Percentiles rank a stretch among this genome's conserved stretches.
Evolutionary conservation across 2,113 vertebrate genomes (phyloP).

Genomic region (Colius striatus): DNA sequence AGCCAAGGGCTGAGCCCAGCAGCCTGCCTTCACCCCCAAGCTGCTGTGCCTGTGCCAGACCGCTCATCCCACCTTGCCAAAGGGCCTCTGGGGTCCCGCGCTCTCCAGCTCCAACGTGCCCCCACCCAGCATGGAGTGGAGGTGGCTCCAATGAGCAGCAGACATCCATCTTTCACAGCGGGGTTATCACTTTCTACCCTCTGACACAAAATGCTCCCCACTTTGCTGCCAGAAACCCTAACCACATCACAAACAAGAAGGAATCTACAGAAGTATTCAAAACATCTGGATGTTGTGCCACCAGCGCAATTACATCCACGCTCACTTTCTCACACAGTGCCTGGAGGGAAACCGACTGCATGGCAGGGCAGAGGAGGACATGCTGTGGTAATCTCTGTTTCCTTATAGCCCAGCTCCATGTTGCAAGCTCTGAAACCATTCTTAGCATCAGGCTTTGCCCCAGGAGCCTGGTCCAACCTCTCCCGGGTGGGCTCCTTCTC

Average conservation of each 20-base stretch:
- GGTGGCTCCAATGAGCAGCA: not conserved
- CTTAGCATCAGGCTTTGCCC: not conserved
- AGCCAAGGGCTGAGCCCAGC: not conserved
- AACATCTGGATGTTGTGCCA: conserved; percentile 63
- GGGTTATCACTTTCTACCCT: conserved; percentile 5
- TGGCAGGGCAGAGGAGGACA: conserved; percentile 45
- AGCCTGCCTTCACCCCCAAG: not conserved
- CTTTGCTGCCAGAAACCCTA: conserved; percentile 37
- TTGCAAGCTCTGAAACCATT: not conserved
- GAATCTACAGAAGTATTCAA: conserved; percentile 63
- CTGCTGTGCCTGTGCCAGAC: not conserved
- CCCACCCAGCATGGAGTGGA: not conserved
- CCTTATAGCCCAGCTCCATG: not conserved
- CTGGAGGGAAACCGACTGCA: conserved; percentile 23
- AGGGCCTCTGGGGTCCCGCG: not conserved
- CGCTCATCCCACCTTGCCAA: rapidly evolving
- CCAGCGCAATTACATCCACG: conserved; percentile 9
- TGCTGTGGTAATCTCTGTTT: not conserved
- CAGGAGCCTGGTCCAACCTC: not conserved
- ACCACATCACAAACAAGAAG: conserved; percentile 65
- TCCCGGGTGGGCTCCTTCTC: rapidly evolving
- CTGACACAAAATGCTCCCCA: not conserved
- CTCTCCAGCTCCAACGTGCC: not conserved
- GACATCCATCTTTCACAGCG: not conserved
- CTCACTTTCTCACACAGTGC: conserved; percentile 37